Evolutionary conservation across 2,797 vertebrate species (phyloP), one percentile per base, ranked within the genome.

Genomic region (Dipus sagitta): DNA sequence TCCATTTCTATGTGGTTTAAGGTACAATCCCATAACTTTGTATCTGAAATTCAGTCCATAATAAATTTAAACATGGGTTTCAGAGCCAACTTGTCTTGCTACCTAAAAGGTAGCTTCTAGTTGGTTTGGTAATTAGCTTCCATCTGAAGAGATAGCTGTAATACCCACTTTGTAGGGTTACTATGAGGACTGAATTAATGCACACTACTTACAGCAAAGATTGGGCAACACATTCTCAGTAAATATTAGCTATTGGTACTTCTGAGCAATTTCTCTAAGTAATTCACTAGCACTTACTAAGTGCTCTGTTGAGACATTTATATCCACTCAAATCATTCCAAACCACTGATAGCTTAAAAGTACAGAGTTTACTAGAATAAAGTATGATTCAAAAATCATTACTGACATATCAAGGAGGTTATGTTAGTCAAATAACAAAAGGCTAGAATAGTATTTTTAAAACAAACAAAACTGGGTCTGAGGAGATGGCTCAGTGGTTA

Each of bases 321-420:
- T 32, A 85, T 70, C 30, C 78, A n/a, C 71, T 86, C 83, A 85
- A 77, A 78, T 82, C 42, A 82, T 81, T 94, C 88, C 76, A 64
- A 92, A 78, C 68, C 79, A 94, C 42, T 82, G 72, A 60, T 47
- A 79, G 77, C 90, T 86, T 81, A 93, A 28, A 96, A 91, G 54
- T 86, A 92, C 17, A 91, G 91, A 86, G 32, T 71, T 79, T 84
- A 78, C 52, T 52, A 80, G 32, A 72, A 89, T 71, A 54, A 90
- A 82, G 68, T 20, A 83, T 26, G 76, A 38, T 64, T 88, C 62
- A 91, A 15, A 4, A 65, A 81, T 70, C 71, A 91, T 82, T 74
- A 81, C 47, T 93, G 65, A 30, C 7, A 60, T 60, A 65, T 78
- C 62, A 47, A 78, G 38, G 26, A 67, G 52, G 77, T 62, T 64